Percentiles rank a stretch among this genome's conserved stretches.
phyloP scores from a whole-genome alignment of 2,797 vertebrate species.

The Micromesistius poutassou region DNA sequence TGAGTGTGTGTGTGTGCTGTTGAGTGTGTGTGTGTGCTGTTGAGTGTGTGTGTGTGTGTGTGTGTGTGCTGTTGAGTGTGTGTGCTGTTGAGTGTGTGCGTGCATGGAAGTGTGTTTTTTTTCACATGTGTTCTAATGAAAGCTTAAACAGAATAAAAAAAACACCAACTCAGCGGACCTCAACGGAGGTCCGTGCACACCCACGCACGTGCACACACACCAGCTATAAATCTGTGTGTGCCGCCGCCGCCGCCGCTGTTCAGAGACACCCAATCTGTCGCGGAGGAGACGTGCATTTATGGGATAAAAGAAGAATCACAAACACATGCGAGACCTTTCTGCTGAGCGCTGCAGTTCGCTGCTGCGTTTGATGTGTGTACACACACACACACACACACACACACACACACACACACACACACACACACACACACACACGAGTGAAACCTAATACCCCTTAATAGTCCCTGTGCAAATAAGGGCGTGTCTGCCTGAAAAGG shows the following conservation, averaged over 20 bases:
- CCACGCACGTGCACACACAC: slow-evolving; percentile 17
- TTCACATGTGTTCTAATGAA: neutral
- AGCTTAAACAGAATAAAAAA: slow-evolving; percentile 1
- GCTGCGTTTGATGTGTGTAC: slow-evolving; percentile 48
- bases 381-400: slow-evolving; percentile 33
- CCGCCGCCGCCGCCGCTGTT: slow-evolving; percentile 22
- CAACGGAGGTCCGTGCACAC: slow-evolving; percentile 22
- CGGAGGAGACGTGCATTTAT: slow-evolving; percentile 53
- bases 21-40: neutral
- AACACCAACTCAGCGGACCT: slow-evolving; percentile 21
- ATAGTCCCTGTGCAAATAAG: slow-evolving; percentile 56
- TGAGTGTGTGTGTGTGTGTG: neutral
- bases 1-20: slow-evolving; percentile 10
- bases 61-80: slow-evolving; percentile 10
- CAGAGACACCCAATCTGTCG: slow-evolving; percentile 51
- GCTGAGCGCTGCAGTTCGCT: slow-evolving; percentile 54
- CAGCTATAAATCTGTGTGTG: slow-evolving; percentile 29
- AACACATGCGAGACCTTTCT: slow-evolving; percentile 63
- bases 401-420: slow-evolving; percentile 46
- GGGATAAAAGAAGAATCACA: slow-evolving; percentile 58
- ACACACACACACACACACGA: slow-evolving; percentile 32
- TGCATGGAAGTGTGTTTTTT: slow-evolving; percentile 9
- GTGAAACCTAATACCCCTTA: slow-evolving; percentile 58
- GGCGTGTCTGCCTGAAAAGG: slow-evolving; percentile 48
- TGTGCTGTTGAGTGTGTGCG: slow-evolving; percentile 3